Evolutionary conservation across 1,140 invertebrate species (phyloP).

Genomic region (Cephus cinctus): DNA sequence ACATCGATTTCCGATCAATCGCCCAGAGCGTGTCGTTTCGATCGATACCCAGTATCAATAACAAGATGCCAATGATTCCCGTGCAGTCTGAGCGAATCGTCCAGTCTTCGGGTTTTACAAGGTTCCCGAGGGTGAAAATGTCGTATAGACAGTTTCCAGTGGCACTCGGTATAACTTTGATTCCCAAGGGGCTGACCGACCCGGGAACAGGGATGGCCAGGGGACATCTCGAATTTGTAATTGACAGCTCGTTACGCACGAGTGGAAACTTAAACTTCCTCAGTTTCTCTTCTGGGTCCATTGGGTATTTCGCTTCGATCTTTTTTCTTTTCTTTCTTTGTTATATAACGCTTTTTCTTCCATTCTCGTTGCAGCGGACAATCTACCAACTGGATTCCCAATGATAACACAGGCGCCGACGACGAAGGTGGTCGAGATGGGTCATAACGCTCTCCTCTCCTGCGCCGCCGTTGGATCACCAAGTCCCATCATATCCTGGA

Average conservation of each 20-base stretch:
- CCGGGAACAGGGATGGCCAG: conserved; percentile 1
- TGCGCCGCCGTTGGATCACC: conserved; percentile 88
- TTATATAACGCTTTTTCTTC: conserved; percentile 4
- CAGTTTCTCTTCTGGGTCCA: not conserved
- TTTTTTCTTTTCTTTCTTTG: not conserved
- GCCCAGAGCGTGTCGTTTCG: no score
- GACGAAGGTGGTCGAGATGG: conserved; percentile 92
- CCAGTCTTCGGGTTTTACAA: no score
- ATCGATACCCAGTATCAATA: no score
- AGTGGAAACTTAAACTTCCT: conserved; percentile 4
- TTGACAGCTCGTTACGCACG: not conserved
- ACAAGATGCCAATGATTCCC: no score
- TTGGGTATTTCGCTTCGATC: no score
- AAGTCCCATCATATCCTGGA: conserved; percentile 84
- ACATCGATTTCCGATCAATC: no score
- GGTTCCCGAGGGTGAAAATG: no score
- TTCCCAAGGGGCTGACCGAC: conserved; percentile 29
- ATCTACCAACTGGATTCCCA: conserved; percentile 88
- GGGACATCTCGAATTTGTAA: conserved; percentile 15
- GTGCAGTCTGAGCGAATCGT: no score
- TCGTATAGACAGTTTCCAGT: conserved; percentile 33
- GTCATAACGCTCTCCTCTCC: conserved; percentile 83
- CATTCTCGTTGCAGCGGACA: conserved; percentile 70
- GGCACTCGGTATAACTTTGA: conserved; percentile 38
- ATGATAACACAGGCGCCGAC: conserved; percentile 78